A percentile compares a stretch with the other conserved stretches of the same genome.
These are phyloP conservation scores for Protaetia brevitarsis DNA, from an alignment of 1,140 invertebrate genomes.

Conservation along the genomic window DNA sequence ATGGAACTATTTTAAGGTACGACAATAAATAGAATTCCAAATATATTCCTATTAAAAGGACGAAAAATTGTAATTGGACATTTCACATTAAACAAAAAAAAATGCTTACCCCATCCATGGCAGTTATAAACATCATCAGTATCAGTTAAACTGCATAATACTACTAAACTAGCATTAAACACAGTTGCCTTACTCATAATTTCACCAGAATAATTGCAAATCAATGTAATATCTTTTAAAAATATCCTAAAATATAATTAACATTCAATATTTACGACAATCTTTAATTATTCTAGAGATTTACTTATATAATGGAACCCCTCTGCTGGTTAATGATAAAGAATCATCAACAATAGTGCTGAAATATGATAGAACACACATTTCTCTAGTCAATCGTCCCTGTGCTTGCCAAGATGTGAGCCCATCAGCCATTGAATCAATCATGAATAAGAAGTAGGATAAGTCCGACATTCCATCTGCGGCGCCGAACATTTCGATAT, in stretches of 20 bases:
- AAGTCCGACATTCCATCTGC: conserved; percentile 22
- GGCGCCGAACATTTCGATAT: not conserved
- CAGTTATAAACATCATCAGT: conserved; percentile 29
- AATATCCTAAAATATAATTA: conserved; percentile 36
- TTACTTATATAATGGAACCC: conserved; percentile 58
- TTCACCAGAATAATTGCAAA: conserved; percentile 29
- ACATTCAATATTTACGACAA: conserved; percentile 22
- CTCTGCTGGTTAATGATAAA: conserved; percentile 48
- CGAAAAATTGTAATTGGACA: no score
- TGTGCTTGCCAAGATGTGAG: conserved; percentile 40
- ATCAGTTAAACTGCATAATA: conserved; percentile 32
- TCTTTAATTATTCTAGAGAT: no score
- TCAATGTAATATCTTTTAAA: conserved; percentile 34
- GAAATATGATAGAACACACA: conserved; percentile 58
- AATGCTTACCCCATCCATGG: conserved; percentile 39
- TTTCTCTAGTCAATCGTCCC: conserved; percentile 41
- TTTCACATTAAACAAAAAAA: no score
- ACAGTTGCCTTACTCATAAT: conserved; percentile 27
- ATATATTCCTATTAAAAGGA: no score
- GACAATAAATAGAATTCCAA: no score
- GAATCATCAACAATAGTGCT: conserved; percentile 50
- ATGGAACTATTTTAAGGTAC: no score
- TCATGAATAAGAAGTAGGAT: conserved; percentile 28
- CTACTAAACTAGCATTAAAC: conserved; percentile 44
- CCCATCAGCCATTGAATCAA: conserved; percentile 32